phyloP scores from a whole-genome alignment of 30 jellyfish, hydroid and myxozoan species.

The Haliclystus octoradiatus region DNA sequence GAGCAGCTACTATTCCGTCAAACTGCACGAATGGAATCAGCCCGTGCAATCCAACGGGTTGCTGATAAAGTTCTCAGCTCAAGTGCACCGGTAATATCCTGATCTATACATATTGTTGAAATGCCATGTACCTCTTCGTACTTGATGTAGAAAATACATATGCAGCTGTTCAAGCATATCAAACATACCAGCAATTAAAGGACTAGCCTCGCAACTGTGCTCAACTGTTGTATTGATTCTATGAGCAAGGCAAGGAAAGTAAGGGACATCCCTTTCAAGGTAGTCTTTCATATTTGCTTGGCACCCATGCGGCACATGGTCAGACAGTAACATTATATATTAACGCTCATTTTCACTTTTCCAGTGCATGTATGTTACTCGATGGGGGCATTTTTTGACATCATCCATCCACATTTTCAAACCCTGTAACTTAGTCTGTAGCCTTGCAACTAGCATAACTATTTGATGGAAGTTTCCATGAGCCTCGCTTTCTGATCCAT shows the following conservation, averaged over 20 bases:
- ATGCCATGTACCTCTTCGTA: slow-evolving; percentile 42
- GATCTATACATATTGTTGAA: slow-evolving; percentile 38
- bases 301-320: slow-evolving; percentile 25
- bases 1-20: slow-evolving; percentile 16
- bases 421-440: slow-evolving; percentile 20
- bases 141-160: slow-evolving; percentile 41
- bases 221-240: slow-evolving; percentile 50
- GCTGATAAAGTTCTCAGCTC: slow-evolving; percentile 35
- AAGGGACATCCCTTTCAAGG: slow-evolving; percentile 40
- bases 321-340: slow-evolving; percentile 3
- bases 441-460: slow-evolving; percentile 61
- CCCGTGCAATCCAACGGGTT: slow-evolving; percentile 43
- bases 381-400: slow-evolving; percentile 43
- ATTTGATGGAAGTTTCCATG: slow-evolving; percentile 45
- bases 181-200: slow-evolving; percentile 41
- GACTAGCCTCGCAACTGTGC: slow-evolving; percentile 38
- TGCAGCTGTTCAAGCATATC: slow-evolving; percentile 30
- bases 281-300: slow-evolving; percentile 41
- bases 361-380: slow-evolving; percentile 58
- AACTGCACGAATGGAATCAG: slow-evolving; percentile 22
- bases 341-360: slow-evolving; percentile 20
- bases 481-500: slow-evolving; percentile 34
- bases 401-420: slow-evolving; percentile 31
- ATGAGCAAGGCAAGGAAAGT: slow-evolving; percentile 47
- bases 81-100: slow-evolving; percentile 35